Percentiles rank a stretch among this genome's conserved stretches.
These are phyloP conservation scores for Aphelinus certus DNA, from an alignment of 1,140 invertebrate species.

Conservation along the genomic window DNA sequence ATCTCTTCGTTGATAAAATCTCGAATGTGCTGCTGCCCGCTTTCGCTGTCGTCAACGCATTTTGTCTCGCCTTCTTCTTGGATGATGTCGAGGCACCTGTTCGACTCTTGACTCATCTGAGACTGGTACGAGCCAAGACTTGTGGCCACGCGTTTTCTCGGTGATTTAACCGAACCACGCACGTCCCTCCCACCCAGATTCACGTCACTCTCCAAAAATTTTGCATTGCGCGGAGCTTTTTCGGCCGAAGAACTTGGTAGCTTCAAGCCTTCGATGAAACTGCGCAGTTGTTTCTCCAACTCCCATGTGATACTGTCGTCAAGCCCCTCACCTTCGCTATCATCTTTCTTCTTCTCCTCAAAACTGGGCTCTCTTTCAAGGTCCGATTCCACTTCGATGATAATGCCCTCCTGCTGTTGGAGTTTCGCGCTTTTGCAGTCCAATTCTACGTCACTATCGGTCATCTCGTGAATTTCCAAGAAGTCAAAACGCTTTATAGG, in stretches of 20 bases:
- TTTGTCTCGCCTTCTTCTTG: constrained; percentile 66
- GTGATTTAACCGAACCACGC: constrained; percentile 5
- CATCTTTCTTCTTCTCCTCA: constrained; percentile 32
- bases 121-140: constrained; percentile 67
- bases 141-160: constrained; percentile 65
- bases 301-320: constrained; percentile 58
- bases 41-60: constrained; percentile 47
- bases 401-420: constrained; percentile 51
- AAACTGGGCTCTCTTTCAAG: constrained; percentile 63
- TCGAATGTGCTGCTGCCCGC: constrained; percentile 51
- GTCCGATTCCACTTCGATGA: constrained; percentile 70
- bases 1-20: constrained; percentile 66
- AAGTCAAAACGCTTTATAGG: background rate
- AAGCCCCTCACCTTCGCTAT: constrained; percentile 35
- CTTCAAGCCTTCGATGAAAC: constrained; percentile 71
- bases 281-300: constrained; percentile 63
- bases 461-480: constrained; percentile 59
- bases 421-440: constrained; percentile 44
- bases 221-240: background rate
- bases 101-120: constrained; percentile 64
- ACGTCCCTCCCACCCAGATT: constrained; percentile 32
- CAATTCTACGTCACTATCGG: constrained; percentile 50
- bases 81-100: constrained; percentile 74
- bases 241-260: constrained; percentile 58
- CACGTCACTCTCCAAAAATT: constrained; percentile 34